These are phyloP conservation scores for Drosophila repleta DNA, from an alignment of 1,140 invertebrate genomes.

Conservation along the genomic window DNA sequence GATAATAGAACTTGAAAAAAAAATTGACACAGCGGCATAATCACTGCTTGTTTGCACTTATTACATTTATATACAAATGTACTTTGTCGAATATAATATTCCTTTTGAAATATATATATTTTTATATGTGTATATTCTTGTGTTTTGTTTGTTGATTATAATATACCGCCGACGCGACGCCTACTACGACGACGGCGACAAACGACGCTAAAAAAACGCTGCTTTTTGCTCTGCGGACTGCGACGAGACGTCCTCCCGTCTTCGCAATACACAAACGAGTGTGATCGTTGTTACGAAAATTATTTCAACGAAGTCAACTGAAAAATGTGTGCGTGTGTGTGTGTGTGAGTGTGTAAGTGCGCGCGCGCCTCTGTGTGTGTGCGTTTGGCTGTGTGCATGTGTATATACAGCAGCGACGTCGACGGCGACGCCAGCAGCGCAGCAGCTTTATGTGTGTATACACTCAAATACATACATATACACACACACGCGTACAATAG, in stretches of 20 bases:
- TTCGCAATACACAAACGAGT: slow-evolving; percentile 82
- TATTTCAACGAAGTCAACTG: slow-evolving; percentile 83
- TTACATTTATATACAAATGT: slow-evolving; percentile 22
- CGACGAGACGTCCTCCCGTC: slow-evolving; percentile 74
- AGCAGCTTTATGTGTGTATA: slow-evolving; percentile 59
- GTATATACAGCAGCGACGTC: slow-evolving; percentile 28
- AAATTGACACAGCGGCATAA: slow-evolving; percentile 32
- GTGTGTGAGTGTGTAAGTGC: slow-evolving; percentile 45
- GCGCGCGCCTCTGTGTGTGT: slow-evolving; percentile 20
- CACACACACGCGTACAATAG: slow-evolving; percentile 20
- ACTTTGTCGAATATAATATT: slow-evolving; percentile 5
- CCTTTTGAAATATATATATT: slow-evolving; percentile 8
- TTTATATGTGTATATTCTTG: slow-evolving; percentile 32
- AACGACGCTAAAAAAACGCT: slow-evolving; percentile 47
- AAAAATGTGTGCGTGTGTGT: slow-evolving; percentile 65
- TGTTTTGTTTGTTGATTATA: slow-evolving; percentile 46
- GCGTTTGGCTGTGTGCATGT: slow-evolving; percentile 8
- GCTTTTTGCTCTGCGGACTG: slow-evolving; percentile 56
- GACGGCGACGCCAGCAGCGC: slow-evolving; percentile 49
- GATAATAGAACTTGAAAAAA: slow-evolving; percentile 35
- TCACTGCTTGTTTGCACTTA: slow-evolving; percentile 10
- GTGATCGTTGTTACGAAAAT: slow-evolving; percentile 84
- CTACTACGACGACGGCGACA: slow-evolving; percentile 46
- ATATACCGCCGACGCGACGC: slow-evolving; percentile 47
- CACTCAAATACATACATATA: slow-evolving; percentile 25